phyloP scores from a whole-genome alignment of 2,797 vertebrate genomes.

The Aselliscus stoliczkanus region DNA sequence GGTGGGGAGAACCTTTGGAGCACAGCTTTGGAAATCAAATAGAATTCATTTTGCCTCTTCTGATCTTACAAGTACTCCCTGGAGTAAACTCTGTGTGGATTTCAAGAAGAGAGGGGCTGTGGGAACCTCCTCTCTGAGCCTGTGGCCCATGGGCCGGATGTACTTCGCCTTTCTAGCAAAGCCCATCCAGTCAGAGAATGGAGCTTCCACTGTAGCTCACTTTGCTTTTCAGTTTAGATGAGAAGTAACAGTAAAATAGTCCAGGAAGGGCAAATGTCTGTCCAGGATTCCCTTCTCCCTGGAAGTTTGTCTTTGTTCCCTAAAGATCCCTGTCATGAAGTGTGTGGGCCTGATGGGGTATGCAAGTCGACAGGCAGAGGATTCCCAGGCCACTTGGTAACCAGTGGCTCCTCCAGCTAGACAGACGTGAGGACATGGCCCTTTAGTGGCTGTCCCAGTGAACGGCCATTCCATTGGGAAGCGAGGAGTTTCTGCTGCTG shows the following conservation, averaged over 20 bases:
- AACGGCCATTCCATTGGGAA: neutral
- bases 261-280: neutral
- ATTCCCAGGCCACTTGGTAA: neutral
- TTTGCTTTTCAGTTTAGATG: neutral
- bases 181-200: neutral
- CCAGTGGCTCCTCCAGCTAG: neutral
- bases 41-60: constrained; percentile 5
- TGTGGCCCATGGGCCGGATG: neutral
- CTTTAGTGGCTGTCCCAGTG: neutral
- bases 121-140: neutral
- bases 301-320: neutral
- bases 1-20: neutral
- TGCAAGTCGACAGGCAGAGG: neutral
- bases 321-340: neutral
- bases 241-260: neutral
- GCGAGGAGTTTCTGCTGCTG: neutral
- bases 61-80: neutral
- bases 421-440: neutral
- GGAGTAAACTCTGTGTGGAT: neutral
- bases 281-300: neutral
- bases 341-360: neutral
- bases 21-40: constrained; percentile 15
- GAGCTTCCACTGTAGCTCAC: neutral
- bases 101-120: neutral
- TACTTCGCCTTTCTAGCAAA: neutral